Evolutionary conservation across 2,113 vertebrate species (phyloP).

Genomic region (Rhinogobius similis): DNA sequence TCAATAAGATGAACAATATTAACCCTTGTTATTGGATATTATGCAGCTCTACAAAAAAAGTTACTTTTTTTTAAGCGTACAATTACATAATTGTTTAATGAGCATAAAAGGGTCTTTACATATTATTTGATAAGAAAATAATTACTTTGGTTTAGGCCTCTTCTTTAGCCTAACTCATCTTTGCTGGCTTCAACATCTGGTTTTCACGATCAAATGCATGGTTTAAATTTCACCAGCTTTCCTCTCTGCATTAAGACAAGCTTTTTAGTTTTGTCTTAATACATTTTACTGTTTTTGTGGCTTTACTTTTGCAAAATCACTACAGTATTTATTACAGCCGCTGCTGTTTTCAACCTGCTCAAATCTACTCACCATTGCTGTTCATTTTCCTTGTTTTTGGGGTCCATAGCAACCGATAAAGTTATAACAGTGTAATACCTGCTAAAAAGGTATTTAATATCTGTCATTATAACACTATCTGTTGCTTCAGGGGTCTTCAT

Average conservation of each 20-base stretch:
- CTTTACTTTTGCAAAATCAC: slow-evolving; percentile 25
- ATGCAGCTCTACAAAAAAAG: no score
- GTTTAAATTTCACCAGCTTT: slow-evolving; percentile 52
- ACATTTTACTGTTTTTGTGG: slow-evolving; percentile 52
- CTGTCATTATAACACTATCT: neutral
- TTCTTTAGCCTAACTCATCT: neutral
- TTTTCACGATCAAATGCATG: slow-evolving; percentile 50
- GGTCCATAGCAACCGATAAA: slow-evolving; percentile 25
- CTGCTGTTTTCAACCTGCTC: slow-evolving; percentile 42
- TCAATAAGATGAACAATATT: no score
- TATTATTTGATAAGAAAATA: neutral
- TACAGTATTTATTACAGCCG: neutral
- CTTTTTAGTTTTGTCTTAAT: slow-evolving; percentile 61
- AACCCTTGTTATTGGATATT: neutral
- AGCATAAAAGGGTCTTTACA: neutral
- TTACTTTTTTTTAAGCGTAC: neutral
- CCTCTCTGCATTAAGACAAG: slow-evolving; percentile 66
- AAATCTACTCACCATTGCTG: slow-evolving; percentile 67
- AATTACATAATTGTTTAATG: neutral
- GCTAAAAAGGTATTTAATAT: neutral
- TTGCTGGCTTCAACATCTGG: neutral
- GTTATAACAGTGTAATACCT: neutral
- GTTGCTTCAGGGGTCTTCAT: slow-evolving; percentile 31
- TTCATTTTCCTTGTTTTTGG: slow-evolving; percentile 70
- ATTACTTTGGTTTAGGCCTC: neutral